A percentile compares a stretch with the other conserved stretches of the same genome.
Conservation (phyloP, 2,113 vertebrate genomes). For the Rallus limicola region DNA sequence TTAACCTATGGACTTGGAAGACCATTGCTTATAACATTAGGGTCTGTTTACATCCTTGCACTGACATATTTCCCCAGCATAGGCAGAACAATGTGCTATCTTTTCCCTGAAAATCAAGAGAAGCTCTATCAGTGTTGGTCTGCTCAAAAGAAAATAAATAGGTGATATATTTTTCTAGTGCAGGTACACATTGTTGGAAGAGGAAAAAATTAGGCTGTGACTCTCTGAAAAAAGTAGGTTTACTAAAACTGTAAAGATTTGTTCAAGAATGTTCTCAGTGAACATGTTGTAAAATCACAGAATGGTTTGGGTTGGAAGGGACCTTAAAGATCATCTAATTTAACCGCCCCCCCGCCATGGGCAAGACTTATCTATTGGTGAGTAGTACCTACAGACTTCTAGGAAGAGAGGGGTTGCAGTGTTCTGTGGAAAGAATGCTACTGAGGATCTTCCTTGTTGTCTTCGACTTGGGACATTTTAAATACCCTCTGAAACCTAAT, state of each 20-base stretch:
- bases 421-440: not conserved
- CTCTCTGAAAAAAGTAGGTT: not conserved
- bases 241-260: not conserved
- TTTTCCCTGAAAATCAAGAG: not conserved
- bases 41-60: not conserved
- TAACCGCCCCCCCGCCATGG: not conserved
- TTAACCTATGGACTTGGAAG: not conserved
- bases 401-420: not conserved
- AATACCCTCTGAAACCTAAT: not conserved
- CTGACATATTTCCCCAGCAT: not conserved
- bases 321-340: not conserved
- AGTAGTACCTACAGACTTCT: not conserved
- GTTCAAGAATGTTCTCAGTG: not conserved
- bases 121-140: not conserved
- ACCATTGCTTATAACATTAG: not conserved
- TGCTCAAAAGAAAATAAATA: not conserved
- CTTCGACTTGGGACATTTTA: not conserved
- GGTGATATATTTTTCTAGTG: not conserved
- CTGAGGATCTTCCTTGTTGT: not conserved
- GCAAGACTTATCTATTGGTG: not conserved
- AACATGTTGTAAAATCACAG: not conserved
- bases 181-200: not conserved
- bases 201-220: not conserved
- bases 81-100: not conserved
- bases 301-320: not conserved